Conservation (phyloP, 2,888 invertebrate species). For the Dynastes grantii region DNA sequence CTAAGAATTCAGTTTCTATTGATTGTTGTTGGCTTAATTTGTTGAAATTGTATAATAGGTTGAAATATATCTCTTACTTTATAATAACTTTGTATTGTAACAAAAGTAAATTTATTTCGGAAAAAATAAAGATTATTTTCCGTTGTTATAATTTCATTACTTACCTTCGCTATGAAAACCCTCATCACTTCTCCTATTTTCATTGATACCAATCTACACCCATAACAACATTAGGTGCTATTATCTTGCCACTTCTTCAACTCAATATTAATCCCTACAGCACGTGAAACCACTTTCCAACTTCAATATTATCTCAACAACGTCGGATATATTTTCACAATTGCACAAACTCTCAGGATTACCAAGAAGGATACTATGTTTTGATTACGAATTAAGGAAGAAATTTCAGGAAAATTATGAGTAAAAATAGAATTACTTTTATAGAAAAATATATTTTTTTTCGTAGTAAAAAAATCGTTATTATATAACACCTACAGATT, state of each 20-base stretch:
- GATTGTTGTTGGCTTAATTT: too few species aligned
- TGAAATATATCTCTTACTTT: too few species aligned
- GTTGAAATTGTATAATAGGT: too few species aligned
- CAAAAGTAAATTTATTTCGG: too few species aligned
- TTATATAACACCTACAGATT: conserved; percentile 17
- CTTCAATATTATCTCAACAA: background rate
- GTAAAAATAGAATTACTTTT: conserved; percentile 13
- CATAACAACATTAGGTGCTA: background rate
- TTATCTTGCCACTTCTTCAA: background rate
- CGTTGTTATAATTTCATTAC: too few species aligned
- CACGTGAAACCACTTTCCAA: conserved; percentile 39
- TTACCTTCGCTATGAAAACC: too few species aligned
- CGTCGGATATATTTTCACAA: conserved; percentile 48
- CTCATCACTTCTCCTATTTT: too few species aligned
- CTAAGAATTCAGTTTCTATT: too few species aligned
- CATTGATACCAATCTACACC: too few species aligned
- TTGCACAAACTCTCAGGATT: conserved; percentile 34
- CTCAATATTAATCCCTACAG: background rate
- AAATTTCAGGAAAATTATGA: background rate
- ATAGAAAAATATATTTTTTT: conserved; percentile 47
- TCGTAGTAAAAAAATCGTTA: conserved; percentile 22
- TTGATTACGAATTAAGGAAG: background rate
- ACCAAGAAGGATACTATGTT: background rate
- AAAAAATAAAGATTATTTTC: too few species aligned
- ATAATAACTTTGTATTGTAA: too few species aligned